These are phyloP conservation scores for Protonemura montana DNA, from an alignment of 2,888 invertebrate genomes.

Conservation along the genomic window DNA sequence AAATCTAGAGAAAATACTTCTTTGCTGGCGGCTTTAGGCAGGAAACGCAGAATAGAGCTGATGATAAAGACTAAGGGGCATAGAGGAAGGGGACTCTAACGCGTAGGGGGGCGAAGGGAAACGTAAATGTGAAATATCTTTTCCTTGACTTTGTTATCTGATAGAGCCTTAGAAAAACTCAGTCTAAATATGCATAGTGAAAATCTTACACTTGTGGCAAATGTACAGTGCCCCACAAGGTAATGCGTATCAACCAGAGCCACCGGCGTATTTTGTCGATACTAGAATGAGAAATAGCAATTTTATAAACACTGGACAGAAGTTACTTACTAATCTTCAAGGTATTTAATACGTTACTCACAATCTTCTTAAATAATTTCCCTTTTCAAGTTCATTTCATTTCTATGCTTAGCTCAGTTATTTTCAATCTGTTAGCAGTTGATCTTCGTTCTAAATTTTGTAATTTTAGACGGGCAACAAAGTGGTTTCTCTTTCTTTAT, in stretches of 20 bases:
- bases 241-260: neutral
- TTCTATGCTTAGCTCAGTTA: neutral
- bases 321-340: neutral
- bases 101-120: constrained; percentile 35
- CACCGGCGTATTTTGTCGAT: neutral
- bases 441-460: neutral
- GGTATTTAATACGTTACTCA: neutral
- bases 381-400: neutral
- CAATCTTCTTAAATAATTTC: neutral
- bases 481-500: neutral
- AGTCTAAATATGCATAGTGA: constrained; percentile 28
- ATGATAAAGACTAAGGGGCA: constrained; percentile 40
- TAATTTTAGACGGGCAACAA: neutral
- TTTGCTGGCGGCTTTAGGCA: constrained; percentile 20
- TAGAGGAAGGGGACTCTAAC: neutral
- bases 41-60: constrained; percentile 25
- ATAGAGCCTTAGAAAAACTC: constrained; percentile 22
- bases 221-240: neutral
- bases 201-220: neutral
- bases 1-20: constrained; percentile 39
- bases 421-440: neutral
- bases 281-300: neutral
- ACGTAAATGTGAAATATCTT: constrained; percentile 41
- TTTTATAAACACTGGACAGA: neutral
- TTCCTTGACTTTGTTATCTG: constrained; percentile 41